Conservation (phyloP, 2,888 invertebrate species). For the Phaedon cochleariae region DNA sequence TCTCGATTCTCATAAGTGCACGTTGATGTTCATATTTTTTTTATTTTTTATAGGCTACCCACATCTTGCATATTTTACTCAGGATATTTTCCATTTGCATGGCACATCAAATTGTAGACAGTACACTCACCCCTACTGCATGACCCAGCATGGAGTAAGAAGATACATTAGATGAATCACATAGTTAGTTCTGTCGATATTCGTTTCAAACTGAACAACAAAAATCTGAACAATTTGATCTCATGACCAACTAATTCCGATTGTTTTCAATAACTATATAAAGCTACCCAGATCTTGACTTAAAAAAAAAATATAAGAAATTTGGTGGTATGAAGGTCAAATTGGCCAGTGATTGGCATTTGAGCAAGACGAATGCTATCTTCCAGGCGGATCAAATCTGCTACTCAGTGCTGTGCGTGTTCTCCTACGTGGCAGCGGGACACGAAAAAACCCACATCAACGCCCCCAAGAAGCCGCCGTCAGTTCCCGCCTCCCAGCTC, state of each 20-base stretch:
- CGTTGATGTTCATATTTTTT: constrained; percentile 54
- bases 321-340: too few relatives aligned
- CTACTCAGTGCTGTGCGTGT: constrained; percentile 98
- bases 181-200: too few relatives aligned
- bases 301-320: too few relatives aligned
- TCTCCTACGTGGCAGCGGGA: constrained; percentile 97
- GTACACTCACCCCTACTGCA: constrained; percentile 39
- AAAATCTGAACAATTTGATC: too few relatives aligned
- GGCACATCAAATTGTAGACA: constrained; percentile 57
- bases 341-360: not conserved
- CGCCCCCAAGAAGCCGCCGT: constrained; percentile 26
- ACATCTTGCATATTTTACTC: constrained; percentile 79
- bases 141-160: constrained; percentile 42
- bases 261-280: too few relatives aligned
- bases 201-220: too few relatives aligned
- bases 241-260: too few relatives aligned
- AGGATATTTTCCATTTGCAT: constrained; percentile 81
- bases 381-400: constrained; percentile 97
- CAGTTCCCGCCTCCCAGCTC: constrained; percentile 27
- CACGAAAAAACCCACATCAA: constrained; percentile 70
- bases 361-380: not conserved
- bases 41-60: constrained; percentile 74
- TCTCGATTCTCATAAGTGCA: constrained; percentile 46
- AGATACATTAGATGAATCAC: not conserved
- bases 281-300: too few relatives aligned